Conservation (phyloP, 2,113 vertebrate species). For the Hassar affinis region DNA sequence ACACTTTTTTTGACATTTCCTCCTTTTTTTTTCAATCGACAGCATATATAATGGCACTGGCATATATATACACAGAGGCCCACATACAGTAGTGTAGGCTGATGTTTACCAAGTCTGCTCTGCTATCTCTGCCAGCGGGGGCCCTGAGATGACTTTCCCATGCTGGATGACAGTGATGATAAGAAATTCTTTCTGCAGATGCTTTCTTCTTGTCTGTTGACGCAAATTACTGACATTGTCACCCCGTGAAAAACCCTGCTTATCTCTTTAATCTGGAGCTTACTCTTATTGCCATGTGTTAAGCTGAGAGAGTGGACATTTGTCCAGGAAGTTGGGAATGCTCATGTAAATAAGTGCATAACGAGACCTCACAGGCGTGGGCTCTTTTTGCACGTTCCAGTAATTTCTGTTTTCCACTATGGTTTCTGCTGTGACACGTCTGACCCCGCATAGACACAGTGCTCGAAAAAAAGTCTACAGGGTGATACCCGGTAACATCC, state of each 20-base stretch:
- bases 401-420: conserved; percentile 2
- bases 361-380: background rate
- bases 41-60: background rate
- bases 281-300: conserved; percentile 1
- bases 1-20: background rate
- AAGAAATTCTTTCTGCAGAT: conserved; percentile 40
- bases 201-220: conserved; percentile 12
- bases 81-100: background rate
- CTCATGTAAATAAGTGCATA: background rate
- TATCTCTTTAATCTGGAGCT: conserved; percentile 30
- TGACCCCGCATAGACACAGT: background rate
- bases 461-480: conserved; percentile 2
- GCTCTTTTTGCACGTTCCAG: background rate
- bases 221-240: conserved; percentile 13
- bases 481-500: conserved; percentile 17
- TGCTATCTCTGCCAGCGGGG: conserved; percentile 32
- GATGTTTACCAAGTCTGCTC: conserved; percentile 35
- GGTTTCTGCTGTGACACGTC: conserved; percentile 28
- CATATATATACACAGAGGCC: background rate
- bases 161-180: conserved; percentile 31
- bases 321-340: background rate
- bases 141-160: conserved; percentile 31
- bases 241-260: background rate
- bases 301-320: background rate
- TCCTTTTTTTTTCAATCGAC: background rate